Evolutionary conservation across 2,113 vertebrate genomes (phyloP).

Genomic region (Alectura lathami): DNA sequence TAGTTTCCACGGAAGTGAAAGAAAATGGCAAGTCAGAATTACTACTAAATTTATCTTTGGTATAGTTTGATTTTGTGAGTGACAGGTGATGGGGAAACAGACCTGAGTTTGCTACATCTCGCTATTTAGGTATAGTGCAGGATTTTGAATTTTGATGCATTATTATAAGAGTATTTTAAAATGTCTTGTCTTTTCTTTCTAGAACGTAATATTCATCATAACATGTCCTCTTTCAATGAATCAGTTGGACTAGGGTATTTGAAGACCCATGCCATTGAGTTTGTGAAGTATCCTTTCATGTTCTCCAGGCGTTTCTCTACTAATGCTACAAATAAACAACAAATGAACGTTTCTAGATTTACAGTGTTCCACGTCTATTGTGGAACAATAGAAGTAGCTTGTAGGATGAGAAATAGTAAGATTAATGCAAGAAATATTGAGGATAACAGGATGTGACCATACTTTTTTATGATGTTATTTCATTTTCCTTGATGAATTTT

Average conservation of each 20-base stretch:
- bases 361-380: background rate
- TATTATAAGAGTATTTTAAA: background rate
- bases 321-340: background rate
- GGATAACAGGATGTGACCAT: background rate
- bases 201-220: constrained; percentile 96
- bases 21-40: background rate
- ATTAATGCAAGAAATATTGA: background rate
- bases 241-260: constrained; percentile 97
- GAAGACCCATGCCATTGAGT: constrained; percentile 98
- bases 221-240: constrained; percentile 99
- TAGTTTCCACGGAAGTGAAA: background rate
- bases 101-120: background rate
- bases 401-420: background rate
- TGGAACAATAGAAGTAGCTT: background rate
- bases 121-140: background rate
- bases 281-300: constrained; percentile 95
- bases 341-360: background rate
- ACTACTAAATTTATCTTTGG: background rate
- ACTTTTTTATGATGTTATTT: background rate
- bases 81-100: background rate
- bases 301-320: background rate
- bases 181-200: constrained; percentile 62
- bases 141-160: background rate
- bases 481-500: constrained; percentile 82
- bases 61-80: background rate